A percentile compares a stretch with the other conserved stretches of the same genome.
Evolutionary conservation across 2,888 invertebrate genomes (phyloP).

Genomic region (Xestia sexstrigata): DNA sequence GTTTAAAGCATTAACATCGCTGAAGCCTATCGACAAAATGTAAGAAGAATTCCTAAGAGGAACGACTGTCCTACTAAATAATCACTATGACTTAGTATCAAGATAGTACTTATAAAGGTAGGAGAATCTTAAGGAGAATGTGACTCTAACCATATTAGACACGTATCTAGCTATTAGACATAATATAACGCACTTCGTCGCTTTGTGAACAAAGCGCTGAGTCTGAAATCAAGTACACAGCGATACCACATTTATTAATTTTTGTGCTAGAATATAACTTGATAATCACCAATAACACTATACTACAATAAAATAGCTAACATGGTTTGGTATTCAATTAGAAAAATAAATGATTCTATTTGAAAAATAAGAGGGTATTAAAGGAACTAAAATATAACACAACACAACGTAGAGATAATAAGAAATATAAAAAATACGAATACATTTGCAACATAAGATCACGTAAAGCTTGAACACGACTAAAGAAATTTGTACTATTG

Average conservation of each 20-base stretch:
- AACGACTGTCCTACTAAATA: conserved; percentile 78
- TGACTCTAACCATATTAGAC: conserved; percentile 76
- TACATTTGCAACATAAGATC: conserved; percentile 75
- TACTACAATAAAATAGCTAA: conserved; percentile 59
- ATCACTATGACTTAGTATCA: conserved; percentile 87
- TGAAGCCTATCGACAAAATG: conserved; percentile 77
- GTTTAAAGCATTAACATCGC: conserved; percentile 82
- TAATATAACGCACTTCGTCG: conserved; percentile 57
- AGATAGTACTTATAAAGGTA: conserved; percentile 81
- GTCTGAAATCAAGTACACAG: conserved; percentile 61
- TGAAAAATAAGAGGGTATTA: conserved; percentile 48
- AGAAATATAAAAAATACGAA: conserved; percentile 72
- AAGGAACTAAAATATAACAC: conserved; percentile 71
- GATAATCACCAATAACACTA: conserved; percentile 60
- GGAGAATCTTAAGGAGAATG: conserved; percentile 80
- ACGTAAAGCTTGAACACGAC: conserved; percentile 81
- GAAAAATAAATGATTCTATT: conserved; percentile 51
- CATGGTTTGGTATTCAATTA: conserved; percentile 48
- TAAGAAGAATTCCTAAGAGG: conserved; percentile 79
- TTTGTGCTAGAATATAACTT: conserved; percentile 73
- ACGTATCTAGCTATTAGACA: conserved; percentile 72
- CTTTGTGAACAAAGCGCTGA: conserved; percentile 59
- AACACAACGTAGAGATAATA: conserved; percentile 72
- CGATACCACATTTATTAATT: conserved; percentile 61
- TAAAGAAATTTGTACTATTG: conserved; percentile 88